A percentile compares a stretch with the other conserved stretches of the same genome.
Conservation (phyloP, 2,113 vertebrate genomes). For the Cyphomyrus plagiostoma region DNA sequence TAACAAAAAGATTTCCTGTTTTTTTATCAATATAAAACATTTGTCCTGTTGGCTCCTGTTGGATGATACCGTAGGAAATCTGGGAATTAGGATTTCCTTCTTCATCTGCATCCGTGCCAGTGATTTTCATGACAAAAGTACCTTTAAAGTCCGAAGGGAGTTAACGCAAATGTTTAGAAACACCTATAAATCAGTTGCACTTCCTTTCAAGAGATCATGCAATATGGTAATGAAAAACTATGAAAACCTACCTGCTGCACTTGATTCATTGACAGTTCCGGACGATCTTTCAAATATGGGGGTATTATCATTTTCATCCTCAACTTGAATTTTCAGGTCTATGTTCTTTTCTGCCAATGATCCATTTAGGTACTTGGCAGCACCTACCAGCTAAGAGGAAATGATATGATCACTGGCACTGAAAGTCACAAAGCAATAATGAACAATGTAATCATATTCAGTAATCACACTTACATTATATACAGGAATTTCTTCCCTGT, state of each 20-base stretch:
- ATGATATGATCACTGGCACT: background rate
- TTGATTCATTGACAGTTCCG: slow-evolving; percentile 35
- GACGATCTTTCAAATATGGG: slow-evolving; percentile 33
- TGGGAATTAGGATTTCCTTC: slow-evolving; percentile 42
- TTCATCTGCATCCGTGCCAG: slow-evolving; percentile 49
- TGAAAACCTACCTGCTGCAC: slow-evolving; percentile 30
- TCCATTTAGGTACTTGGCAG: slow-evolving; percentile 27
- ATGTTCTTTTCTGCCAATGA: slow-evolving; percentile 31
- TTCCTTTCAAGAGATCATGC: background rate
- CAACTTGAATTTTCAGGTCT: slow-evolving; percentile 31
- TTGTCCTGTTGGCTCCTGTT: slow-evolving; percentile 44
- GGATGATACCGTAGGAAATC: slow-evolving; percentile 53
- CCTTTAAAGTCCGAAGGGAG: slow-evolving; percentile 35
- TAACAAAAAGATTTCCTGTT: slow-evolving; percentile 53
- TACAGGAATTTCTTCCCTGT: slow-evolving; percentile 44
- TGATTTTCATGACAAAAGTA: slow-evolving; percentile 49
- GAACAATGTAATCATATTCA: background rate
- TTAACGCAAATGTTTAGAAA: background rate
- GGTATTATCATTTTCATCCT: slow-evolving; percentile 43
- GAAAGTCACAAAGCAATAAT: background rate
- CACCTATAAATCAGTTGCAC: background rate
- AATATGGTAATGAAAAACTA: background rate
- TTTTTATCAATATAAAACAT: slow-evolving; percentile 50
- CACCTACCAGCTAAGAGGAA: slow-evolving; percentile 30
- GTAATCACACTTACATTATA: slow-evolving; percentile 51